Conservation (phyloP, 2,888 invertebrate genomes). For the Tetanocera ferruginea region DNA sequence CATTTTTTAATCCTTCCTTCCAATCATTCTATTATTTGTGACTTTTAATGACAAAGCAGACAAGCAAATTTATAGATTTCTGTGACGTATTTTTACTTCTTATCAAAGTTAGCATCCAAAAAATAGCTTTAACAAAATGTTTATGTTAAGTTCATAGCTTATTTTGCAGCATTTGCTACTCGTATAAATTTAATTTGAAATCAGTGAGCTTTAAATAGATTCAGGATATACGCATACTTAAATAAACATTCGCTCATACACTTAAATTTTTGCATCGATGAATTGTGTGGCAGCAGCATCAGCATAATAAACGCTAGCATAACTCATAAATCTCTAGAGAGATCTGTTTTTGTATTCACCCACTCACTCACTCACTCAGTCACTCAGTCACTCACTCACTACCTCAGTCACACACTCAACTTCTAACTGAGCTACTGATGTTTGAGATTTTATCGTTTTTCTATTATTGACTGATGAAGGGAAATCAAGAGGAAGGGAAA, state of each 20-base stretch:
- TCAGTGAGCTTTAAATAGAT: background rate
- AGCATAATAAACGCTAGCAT: constrained; percentile 1
- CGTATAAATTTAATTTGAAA: background rate
- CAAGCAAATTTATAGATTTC: too few relatives aligned
- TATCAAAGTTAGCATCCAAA: too few relatives aligned
- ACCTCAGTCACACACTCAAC: background rate
- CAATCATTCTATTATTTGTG: too few relatives aligned
- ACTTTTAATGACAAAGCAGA: too few relatives aligned
- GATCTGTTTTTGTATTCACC: background rate
- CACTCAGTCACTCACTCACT: background rate
- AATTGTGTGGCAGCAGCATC: constrained; percentile 3
- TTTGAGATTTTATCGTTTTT: background rate
- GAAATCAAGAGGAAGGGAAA: too few relatives aligned
- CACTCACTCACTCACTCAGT: background rate
- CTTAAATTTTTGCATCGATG: background rate
- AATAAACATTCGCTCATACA: background rate
- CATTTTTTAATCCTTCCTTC: too few relatives aligned
- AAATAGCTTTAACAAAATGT: too few relatives aligned
- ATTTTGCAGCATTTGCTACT: too few relatives aligned
- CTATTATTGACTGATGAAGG: background rate
- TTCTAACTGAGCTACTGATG: background rate
- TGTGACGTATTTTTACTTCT: too few relatives aligned
- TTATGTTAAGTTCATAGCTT: too few relatives aligned
- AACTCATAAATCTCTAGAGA: constrained; percentile 12
- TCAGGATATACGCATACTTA: background rate